Conservation (phyloP, 2,888 invertebrate species). For the Meiosimyza decipiens region DNA sequence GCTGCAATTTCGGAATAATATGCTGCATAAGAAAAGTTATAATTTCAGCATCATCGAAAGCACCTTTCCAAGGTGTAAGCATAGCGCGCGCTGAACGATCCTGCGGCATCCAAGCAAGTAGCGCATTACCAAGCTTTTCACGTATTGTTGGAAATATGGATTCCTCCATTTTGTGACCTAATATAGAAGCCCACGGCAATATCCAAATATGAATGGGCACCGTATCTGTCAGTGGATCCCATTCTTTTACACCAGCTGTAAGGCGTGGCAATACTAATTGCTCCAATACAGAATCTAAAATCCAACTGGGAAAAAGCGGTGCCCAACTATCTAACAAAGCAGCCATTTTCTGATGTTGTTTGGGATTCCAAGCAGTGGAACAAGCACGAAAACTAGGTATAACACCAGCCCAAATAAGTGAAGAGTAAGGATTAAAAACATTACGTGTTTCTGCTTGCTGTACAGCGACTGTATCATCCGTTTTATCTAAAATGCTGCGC, state of each 20-base stretch:
- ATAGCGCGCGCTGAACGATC: constrained; percentile 93
- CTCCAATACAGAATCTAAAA: constrained; percentile 83
- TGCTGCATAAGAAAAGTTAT: constrained; percentile 86
- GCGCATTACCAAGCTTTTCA: constrained; percentile 87
- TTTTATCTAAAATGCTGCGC: constrained; percentile 72
- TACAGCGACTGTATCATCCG: constrained; percentile 29
- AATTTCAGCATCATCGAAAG: constrained; percentile 81
- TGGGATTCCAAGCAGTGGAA: constrained; percentile 81
- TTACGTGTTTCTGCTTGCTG: constrained; percentile 59
- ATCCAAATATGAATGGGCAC: constrained; percentile 97
- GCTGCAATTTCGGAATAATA: constrained; percentile 88
- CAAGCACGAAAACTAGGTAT: constrained; percentile 82
- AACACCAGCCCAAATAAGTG: constrained; percentile 88
- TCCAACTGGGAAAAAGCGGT: constrained; percentile 83
- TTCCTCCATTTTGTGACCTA: constrained; percentile 72
- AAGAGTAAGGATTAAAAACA: constrained; percentile 77
- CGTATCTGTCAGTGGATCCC: constrained; percentile 96
- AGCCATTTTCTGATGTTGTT: constrained; percentile 82
- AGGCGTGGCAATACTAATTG: constrained; percentile 83
- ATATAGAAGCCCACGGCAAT: constrained; percentile 92
- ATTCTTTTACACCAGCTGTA: constrained; percentile 80
- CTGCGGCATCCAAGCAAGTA: constrained; percentile 95
- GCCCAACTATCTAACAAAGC: constrained; percentile 85
- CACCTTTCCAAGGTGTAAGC: constrained; percentile 87
- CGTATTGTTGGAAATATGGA: constrained; percentile 89